These are phyloP conservation scores for Actenoides lindsayi DNA, from an alignment of 2,113 vertebrate genomes.

Conservation along the genomic window DNA sequence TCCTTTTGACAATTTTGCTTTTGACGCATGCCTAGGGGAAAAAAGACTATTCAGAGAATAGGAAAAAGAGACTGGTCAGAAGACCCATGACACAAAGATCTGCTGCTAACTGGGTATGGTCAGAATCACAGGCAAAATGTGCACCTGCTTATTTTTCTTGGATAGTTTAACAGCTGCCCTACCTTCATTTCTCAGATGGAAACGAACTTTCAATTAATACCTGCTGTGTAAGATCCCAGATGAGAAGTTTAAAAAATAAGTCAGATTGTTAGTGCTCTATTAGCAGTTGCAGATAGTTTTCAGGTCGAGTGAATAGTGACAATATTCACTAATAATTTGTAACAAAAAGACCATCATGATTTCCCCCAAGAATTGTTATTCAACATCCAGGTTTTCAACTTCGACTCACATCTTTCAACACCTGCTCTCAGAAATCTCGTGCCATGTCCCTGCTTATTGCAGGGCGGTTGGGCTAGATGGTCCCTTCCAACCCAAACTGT, in stretches of 20 bases:
- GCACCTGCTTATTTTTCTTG: neutral
- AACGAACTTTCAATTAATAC: neutral
- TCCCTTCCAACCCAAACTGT: neutral
- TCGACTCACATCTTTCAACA: neutral
- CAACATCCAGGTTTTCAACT: neutral
- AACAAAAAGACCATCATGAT: neutral
- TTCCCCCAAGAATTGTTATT: neutral
- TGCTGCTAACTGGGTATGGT: neutral
- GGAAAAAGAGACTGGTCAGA: neutral
- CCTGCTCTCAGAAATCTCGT: neutral
- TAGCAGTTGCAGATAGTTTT: neutral
- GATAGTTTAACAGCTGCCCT: neutral
- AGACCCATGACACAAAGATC: neutral
- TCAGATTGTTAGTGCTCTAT: neutral
- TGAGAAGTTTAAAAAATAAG: neutral
- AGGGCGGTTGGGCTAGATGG: neutral
- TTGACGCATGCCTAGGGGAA: neutral
- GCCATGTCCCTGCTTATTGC: neutral
- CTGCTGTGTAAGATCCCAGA: neutral
- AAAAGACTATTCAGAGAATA: neutral
- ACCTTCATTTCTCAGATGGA: neutral
- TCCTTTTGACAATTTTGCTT: neutral
- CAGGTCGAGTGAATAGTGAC: neutral
- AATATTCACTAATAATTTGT: neutral
- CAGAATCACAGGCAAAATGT: neutral